Evolutionary conservation across 2,888 invertebrate species (phyloP).

Genomic region (Emesis russula): DNA sequence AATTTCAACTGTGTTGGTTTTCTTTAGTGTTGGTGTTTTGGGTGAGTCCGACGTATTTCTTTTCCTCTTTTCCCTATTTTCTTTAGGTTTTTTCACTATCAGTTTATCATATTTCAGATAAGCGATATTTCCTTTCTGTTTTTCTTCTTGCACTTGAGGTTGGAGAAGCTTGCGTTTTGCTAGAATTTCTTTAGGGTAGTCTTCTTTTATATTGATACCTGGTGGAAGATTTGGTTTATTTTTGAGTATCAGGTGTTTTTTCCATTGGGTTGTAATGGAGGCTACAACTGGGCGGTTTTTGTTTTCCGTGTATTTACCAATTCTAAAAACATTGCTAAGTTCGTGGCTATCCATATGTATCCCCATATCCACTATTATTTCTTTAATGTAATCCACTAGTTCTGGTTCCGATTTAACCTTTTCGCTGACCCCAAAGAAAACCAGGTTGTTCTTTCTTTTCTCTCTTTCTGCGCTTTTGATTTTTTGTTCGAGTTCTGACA

Average conservation of each 20-base stretch:
- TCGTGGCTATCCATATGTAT: too few species aligned
- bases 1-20: too few species aligned
- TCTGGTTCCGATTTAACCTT: not conserved
- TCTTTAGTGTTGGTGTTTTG: too few species aligned
- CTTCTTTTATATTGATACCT: constrained; percentile 60
- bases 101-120: constrained; percentile 34
- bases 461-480: constrained; percentile 41
- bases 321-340: not conserved
- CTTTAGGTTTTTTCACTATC: too few species aligned
- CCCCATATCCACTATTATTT: too few species aligned
- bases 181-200: constrained; percentile 58
- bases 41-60: too few species aligned
- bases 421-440: not conserved
- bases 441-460: constrained; percentile 17
- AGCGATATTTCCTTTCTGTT: constrained; percentile 54
- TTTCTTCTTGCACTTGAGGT: constrained; percentile 54
- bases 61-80: too few species aligned
- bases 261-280: too few species aligned
- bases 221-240: constrained; percentile 48
- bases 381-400: constrained; percentile 36
- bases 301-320: too few species aligned
- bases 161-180: constrained; percentile 63
- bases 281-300: too few species aligned
- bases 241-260: not conserved
- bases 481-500: constrained; percentile 36